Conservation (phyloP, 2,113 vertebrate species). For the Colius striatus region DNA sequence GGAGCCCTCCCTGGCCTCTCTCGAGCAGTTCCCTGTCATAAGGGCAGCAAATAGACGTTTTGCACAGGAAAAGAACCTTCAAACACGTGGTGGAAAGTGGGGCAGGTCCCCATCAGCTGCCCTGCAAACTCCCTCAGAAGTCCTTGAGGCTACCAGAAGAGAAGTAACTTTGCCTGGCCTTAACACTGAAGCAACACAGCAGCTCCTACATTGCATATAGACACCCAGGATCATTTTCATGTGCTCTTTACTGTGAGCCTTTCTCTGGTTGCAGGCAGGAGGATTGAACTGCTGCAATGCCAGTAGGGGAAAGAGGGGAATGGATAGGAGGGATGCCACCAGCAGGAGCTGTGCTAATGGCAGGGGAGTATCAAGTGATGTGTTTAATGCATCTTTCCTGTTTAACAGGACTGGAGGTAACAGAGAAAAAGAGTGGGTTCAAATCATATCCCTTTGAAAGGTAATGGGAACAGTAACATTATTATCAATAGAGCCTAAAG, state of each 20-base stretch:
- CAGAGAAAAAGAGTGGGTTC: not conserved
- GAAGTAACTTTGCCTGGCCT: not conserved
- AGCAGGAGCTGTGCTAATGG: not conserved
- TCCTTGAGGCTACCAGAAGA: not conserved
- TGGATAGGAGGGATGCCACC: not conserved
- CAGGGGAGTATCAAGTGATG: not conserved
- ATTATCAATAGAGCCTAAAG: not conserved
- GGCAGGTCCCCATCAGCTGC: not conserved
- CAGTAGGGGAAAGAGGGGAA: not conserved
- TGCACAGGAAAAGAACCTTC: not conserved
- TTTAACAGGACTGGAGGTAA: not conserved
- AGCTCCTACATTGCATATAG: not conserved
- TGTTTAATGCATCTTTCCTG: not conserved
- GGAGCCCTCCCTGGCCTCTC: too few species aligned
- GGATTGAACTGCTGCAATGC: not conserved
- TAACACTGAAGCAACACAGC: not conserved
- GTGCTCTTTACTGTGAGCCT: not conserved
- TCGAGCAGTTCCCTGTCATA: too few species aligned
- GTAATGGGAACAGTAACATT: not conserved
- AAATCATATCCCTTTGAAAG: not conserved
- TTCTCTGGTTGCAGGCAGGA: not conserved
- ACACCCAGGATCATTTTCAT: not conserved
- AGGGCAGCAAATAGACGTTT: not conserved
- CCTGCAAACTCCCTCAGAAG: not conserved
- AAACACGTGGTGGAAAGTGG: not conserved